Base-by-base conservation (phyloP, 2,888 invertebrate genomes). In the Agrotis ipsilon region DNA sequence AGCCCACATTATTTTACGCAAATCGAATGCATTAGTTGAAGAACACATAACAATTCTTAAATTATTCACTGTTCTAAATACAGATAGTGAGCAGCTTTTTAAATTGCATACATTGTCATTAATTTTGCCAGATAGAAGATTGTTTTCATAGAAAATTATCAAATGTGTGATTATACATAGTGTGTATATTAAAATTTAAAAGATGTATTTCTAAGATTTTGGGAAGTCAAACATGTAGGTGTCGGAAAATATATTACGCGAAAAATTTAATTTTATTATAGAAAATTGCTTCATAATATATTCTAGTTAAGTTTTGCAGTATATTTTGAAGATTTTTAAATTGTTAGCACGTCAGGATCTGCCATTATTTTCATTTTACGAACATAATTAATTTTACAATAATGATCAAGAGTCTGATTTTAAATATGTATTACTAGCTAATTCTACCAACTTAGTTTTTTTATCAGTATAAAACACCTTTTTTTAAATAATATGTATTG, bases 151-250 rank as follows among this genome's bases (percentile, higher is more conserved):
- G 71, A 77, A 73, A 83, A 82, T 81, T 82, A 67, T 82, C 71
- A 72, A 79, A 82, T 62, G 77, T 71, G 81, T 82, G 80, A 81
- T 72, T 81, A 79, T 70, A 80, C 59, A 73, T 80, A 80, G 76
- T 82, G 76, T 80, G 76, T 81, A 80, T 79, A 79, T 72, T 80
- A 76, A 80, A 81, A 69, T 67, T 78, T 59, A 78, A 64, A 82
- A 75, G 48, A 80, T 80, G 43, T 81, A 82, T 75, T 72, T 75
- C 27, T 83, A 81, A 77, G 71, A 67, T 64, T 80, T 72, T 83
- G 77, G 61, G 59, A 74, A 82, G 67, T 74, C 68, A 55, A 75
- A 81, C 73, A 57, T 52, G 65, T 69, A 83, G 83, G 83, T 82
- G 83, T 80, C 51, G 77, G 81, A 80, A 70, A 58, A 67, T 76